Evolutionary conservation across 2,113 vertebrate genomes (phyloP).

Genomic region (Dendrocopos noguchii): DNA sequence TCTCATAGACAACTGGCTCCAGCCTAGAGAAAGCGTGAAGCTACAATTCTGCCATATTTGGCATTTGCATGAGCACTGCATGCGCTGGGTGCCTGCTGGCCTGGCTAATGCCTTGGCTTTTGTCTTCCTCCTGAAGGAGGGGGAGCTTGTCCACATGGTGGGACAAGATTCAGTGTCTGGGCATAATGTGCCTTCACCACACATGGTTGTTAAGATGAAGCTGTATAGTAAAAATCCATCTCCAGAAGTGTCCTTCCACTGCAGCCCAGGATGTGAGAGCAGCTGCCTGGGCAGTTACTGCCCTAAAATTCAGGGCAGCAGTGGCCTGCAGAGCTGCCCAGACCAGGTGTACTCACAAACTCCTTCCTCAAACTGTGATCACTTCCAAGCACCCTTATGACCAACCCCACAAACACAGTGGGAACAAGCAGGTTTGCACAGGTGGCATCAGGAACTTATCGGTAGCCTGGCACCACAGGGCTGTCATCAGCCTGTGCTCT

Average conservation of each 20-base stretch:
- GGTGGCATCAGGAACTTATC: neutral
- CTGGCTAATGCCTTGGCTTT: too few relatives aligned
- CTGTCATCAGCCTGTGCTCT: neutral
- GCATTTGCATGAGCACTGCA: too few relatives aligned
- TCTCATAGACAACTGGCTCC: too few relatives aligned
- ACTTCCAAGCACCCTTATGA: too few relatives aligned
- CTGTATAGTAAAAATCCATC: neutral
- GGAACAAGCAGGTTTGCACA: neutral
- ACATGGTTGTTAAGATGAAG: neutral
- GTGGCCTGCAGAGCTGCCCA: neutral
- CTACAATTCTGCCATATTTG: too few relatives aligned
- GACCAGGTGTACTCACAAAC: neutral
- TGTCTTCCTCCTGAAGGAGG: too few relatives aligned
- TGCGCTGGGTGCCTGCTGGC: too few relatives aligned
- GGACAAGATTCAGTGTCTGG: too few relatives aligned
- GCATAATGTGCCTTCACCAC: too few relatives aligned
- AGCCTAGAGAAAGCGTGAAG: too few relatives aligned
- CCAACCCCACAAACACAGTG: neutral
- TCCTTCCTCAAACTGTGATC: neutral
- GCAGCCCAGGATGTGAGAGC: neutral
- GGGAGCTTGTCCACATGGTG: too few relatives aligned
- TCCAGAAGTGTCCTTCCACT: neutral
- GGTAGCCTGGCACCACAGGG: neutral
- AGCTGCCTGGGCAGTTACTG: neutral
- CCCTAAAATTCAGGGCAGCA: neutral